Percentiles rank a stretch among this genome's conserved stretches.
Conservation (phyloP, 2,113 vertebrate genomes). For the Nymphicus hollandicus region DNA sequence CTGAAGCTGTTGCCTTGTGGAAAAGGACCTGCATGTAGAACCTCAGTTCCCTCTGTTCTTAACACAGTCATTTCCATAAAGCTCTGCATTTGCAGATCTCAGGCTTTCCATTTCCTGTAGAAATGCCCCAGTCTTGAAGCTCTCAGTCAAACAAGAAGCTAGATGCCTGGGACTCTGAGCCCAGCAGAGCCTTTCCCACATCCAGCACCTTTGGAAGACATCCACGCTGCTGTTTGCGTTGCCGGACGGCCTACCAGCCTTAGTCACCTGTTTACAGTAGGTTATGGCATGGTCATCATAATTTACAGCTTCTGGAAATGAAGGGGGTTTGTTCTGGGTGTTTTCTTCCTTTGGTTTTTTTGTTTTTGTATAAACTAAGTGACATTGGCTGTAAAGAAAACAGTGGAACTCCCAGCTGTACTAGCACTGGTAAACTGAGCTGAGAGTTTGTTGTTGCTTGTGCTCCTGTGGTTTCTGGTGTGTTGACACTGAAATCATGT, state of each 20-base stretch:
- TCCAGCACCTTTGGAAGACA: background rate
- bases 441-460: background rate
- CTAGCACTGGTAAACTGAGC: background rate
- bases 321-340: constrained; percentile 9
- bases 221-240: background rate
- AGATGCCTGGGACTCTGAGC: background rate
- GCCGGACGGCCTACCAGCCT: background rate
- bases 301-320: constrained; percentile 15
- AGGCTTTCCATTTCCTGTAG: background rate
- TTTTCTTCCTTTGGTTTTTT: background rate
- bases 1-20: background rate
- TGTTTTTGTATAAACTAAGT: background rate
- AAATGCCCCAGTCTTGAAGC: background rate
- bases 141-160: background rate
- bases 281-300: background rate
- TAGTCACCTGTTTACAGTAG: constrained; percentile 20
- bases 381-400: constrained; percentile 21
- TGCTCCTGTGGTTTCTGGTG: background rate
- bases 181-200: background rate
- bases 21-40: rapidly evolving
- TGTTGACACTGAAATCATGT: constrained; percentile 6
- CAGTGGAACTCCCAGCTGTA: background rate
- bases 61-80: background rate
- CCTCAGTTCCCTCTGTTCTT: background rate
- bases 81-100: background rate